Conservation (phyloP, 2,888 invertebrate genomes). For the Nomada goodeniana region DNA sequence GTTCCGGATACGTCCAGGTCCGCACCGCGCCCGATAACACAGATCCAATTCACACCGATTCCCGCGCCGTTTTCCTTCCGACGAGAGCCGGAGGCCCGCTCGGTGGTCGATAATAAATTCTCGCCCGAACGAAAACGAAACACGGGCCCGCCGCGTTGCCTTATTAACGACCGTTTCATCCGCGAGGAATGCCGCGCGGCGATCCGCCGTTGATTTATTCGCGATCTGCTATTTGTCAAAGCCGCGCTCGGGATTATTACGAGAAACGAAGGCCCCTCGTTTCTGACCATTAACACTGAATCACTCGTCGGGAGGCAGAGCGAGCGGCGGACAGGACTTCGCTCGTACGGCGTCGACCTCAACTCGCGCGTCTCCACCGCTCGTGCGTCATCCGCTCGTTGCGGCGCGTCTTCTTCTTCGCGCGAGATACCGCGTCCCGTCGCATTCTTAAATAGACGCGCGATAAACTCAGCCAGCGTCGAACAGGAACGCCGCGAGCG, state of each 20-base stretch:
- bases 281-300: slow-evolving; percentile 48
- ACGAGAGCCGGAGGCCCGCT: background rate
- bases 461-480: slow-evolving; percentile 49
- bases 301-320: slow-evolving; percentile 26
- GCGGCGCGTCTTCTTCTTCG: slow-evolving; percentile 33
- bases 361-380: background rate
- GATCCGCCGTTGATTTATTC: slow-evolving; percentile 20
- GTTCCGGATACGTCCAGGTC: background rate
- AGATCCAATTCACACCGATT: background rate
- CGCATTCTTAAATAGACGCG: slow-evolving; percentile 50
- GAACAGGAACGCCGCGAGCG: slow-evolving; percentile 1
- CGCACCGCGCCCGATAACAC: slow-evolving; percentile 10
- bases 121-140: background rate
- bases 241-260: slow-evolving; percentile 28
- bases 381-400: slow-evolving; percentile 46
- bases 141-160: slow-evolving; percentile 22
- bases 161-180: slow-evolving; percentile 35
- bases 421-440: slow-evolving; percentile 28
- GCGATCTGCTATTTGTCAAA: slow-evolving; percentile 39
- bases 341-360: slow-evolving; percentile 58
- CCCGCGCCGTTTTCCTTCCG: slow-evolving; percentile 5
- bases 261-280: slow-evolving; percentile 12
- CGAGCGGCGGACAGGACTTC: slow-evolving; percentile 22
- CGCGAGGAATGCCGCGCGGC: background rate
- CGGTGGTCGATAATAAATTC: slow-evolving; percentile 35